phyloP scores from a whole-genome alignment of 2,113 vertebrate species.

The Cyanoliseus patagonus region DNA sequence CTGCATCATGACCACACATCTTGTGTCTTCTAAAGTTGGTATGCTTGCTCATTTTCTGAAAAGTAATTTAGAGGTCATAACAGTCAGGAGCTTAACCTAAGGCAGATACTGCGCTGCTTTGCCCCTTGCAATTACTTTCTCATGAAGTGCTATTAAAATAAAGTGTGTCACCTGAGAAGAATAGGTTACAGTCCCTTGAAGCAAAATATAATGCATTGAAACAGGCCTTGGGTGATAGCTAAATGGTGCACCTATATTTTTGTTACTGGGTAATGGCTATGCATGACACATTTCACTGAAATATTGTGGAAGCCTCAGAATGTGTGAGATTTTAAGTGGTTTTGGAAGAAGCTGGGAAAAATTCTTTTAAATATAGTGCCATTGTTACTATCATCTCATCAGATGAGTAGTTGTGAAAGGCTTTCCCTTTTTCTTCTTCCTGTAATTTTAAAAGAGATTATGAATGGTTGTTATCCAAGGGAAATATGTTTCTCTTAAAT shows the following conservation, averaged over 20 bases:
- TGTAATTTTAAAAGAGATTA: not conserved
- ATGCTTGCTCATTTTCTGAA: slow-evolving; percentile 62
- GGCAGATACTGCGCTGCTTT: not conserved
- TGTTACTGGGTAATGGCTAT: not conserved
- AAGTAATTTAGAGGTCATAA: slow-evolving; percentile 18
- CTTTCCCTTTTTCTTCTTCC: not conserved
- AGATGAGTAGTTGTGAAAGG: not conserved
- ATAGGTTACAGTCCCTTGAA: not conserved
- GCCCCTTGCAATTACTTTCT: not conserved
- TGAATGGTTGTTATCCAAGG: not conserved
- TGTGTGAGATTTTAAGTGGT: not conserved
- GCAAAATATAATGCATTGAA: not conserved
- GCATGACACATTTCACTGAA: not conserved
- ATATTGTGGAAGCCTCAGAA: not conserved
- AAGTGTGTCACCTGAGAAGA: not conserved
- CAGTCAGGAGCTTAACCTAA: not conserved
- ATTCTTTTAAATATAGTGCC: not conserved
- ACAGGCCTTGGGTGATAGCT: not conserved
- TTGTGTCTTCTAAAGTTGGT: not conserved
- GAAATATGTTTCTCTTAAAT: not conserved
- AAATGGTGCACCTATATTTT: not conserved
- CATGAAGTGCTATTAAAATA: not conserved
- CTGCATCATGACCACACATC: slow-evolving; percentile 7
- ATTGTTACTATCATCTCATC: not conserved
- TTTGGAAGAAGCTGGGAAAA: not conserved